Evolutionary conservation across 2,888 invertebrate species (phyloP).

Genomic region (Laothoe populi): DNA sequence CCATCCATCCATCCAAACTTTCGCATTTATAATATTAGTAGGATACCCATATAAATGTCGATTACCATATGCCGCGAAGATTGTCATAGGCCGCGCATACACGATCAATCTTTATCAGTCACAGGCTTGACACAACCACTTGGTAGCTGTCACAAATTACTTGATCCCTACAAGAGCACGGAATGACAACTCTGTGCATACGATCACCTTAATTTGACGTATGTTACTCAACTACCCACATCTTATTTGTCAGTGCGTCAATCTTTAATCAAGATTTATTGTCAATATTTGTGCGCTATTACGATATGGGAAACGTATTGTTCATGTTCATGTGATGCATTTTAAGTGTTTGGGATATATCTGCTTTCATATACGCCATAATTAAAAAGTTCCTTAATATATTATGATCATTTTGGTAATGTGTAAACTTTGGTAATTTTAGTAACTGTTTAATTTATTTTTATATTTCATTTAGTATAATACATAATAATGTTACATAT

Average conservation of each 20-base stretch:
- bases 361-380: no score
- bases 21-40: no score
- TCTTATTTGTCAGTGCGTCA: constrained; percentile 15
- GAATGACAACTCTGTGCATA: constrained; percentile 20
- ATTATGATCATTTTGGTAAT: no score
- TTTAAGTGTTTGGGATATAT: no score
- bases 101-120: constrained; percentile 23
- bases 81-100: background rate
- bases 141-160: constrained; percentile 20
- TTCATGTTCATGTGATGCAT: no score
- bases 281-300: background rate
- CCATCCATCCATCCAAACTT: no score
- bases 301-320: no score
- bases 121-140: constrained; percentile 20
- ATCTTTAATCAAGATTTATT: constrained; percentile 30
- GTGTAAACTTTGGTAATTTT: background rate
- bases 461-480: no score
- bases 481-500: no score
- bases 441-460: no score
- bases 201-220: constrained; percentile 17
- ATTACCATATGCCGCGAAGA: background rate
- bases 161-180: constrained; percentile 1
- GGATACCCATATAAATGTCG: background rate
- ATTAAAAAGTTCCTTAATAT: no score
- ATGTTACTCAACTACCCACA: constrained; percentile 2